Base-by-base conservation (phyloP, 2,888 invertebrate genomes). In the Lucinisca nassula region DNA sequence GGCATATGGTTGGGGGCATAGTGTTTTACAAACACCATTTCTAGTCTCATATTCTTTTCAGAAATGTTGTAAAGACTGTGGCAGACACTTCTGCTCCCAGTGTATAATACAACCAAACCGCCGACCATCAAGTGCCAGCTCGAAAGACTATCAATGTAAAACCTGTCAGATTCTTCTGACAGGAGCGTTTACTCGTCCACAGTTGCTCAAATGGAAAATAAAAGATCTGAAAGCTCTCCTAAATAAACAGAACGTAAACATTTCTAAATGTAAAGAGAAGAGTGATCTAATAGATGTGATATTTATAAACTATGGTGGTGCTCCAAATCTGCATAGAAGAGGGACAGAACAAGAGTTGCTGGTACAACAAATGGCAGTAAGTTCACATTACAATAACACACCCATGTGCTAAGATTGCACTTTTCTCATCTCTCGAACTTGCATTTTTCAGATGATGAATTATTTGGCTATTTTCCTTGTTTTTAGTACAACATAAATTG, bases 281-380 rank as follows among this genome's bases (percentile, higher is more conserved):
- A 91, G 94, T 79, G 96, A 96, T 84, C 89, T 96, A 21, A 94
- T 95, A 35, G 96, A 96, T 40, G 87, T 96, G 24, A 83, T 95
- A 30, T 85, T 96, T 51, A 80, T 83, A 21, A 90, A 93, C 82
- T 93, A 90, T 83, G 93, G 85, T 12, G 79, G 73, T 35, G 80
- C 67, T 32, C 83, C 51, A 12, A 79, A 79, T 67, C 84, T 88
- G 27, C 55, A 84, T n/a, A 24, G 80, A 51, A 70, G 74, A 10
- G 85, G 93, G 78, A 83, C 78, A 6, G 93, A 92, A 75, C 92
- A 92, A 73, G 90, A 91, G 51, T 84, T 83, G 51, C 86, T 92
- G 58, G 91, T 93, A 6, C 85, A 89, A 37, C 84, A 93, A 74
- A 84, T 93, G 45, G 88, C 92, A n/a, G 94, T 93, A 80, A 92